Evolutionary conservation across 1,140 invertebrate species (phyloP).

Genomic region (Drosophila dunni): DNA sequence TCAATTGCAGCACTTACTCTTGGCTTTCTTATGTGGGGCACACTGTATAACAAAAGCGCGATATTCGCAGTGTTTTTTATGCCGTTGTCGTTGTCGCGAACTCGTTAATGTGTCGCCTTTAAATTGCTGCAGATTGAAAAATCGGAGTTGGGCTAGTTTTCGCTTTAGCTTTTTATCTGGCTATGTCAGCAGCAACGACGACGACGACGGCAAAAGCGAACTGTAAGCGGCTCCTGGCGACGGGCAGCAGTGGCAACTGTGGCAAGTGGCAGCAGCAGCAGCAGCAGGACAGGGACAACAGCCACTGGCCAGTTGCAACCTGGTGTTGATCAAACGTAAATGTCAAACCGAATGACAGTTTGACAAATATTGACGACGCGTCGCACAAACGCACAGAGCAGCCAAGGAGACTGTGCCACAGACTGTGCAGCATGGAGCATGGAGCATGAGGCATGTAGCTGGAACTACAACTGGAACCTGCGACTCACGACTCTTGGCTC

Average conservation of each 20-base stretch:
- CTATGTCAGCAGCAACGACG: constrained; percentile 56
- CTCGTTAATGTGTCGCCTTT: constrained; percentile 72
- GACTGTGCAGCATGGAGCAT: constrained; percentile 5
- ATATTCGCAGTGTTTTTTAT: constrained; percentile 2
- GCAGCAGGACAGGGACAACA: constrained; percentile 24
- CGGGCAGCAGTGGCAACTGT: constrained; percentile 2
- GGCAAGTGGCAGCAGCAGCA: constrained; percentile 5
- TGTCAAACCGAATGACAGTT: constrained; percentile 80
- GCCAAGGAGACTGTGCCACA: neutral
- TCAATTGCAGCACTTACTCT: constrained; percentile 4
- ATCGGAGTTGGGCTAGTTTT: constrained; percentile 48
- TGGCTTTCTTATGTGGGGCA: constrained; percentile 20
- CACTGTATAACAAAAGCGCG: constrained; percentile 65
- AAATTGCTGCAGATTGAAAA: constrained; percentile 59
- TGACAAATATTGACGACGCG: constrained; percentile 83
- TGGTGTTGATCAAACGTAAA: constrained; percentile 81
- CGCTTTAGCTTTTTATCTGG: constrained; percentile 66
- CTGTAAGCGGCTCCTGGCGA: constrained; percentile 69
- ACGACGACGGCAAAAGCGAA: constrained; percentile 45
- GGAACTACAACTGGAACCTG: constrained; percentile 22
- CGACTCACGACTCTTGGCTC: constrained; percentile 61
- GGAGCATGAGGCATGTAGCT: neutral
- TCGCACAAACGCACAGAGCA: constrained; percentile 60
- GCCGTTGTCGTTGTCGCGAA: constrained; percentile 39
- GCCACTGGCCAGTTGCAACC: constrained; percentile 38